These are phyloP conservation scores for Branchipolynoe longqiensis DNA, from an alignment of 2,888 invertebrate genomes.

Conservation along the genomic window DNA sequence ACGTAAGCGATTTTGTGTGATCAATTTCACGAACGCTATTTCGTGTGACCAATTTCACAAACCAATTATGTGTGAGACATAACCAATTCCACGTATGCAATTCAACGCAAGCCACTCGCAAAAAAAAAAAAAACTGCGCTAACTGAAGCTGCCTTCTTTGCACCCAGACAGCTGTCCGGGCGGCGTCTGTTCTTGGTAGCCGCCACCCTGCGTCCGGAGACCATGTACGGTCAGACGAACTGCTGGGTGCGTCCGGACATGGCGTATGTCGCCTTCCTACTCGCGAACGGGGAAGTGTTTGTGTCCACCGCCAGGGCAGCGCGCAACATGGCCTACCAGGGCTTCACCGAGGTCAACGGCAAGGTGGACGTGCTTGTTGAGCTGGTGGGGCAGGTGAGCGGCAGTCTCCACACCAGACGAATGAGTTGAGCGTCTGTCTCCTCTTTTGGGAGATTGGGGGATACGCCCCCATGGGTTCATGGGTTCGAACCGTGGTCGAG, in stretches of 20 bases:
- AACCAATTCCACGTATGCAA: no score
- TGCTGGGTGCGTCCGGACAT: constrained; percentile 99
- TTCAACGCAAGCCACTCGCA: no score
- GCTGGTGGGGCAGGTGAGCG: constrained; percentile 81
- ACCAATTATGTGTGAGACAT: no score
- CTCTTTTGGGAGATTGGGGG: no score
- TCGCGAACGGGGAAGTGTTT: constrained; percentile 88
- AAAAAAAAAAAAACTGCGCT: not conserved
- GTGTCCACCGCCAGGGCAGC: constrained; percentile 94
- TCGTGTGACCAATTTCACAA: no score
- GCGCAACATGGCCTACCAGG: constrained; percentile 97
- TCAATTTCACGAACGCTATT: no score
- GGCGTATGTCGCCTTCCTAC: constrained; percentile 92
- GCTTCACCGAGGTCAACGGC: constrained; percentile 91
- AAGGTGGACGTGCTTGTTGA: constrained; percentile 86
- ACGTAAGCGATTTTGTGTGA: no score
- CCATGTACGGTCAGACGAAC: constrained; percentile 99
- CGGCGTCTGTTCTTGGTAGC: constrained; percentile 91
- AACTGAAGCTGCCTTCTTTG: no score
- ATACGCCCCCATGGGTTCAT: no score
- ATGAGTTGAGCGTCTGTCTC: no score
- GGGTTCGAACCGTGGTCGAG: no score
- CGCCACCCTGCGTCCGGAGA: constrained; percentile 98
- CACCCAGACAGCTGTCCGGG: constrained; percentile 13
- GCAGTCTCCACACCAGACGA: no score